phyloP scores from a whole-genome alignment of 2,888 invertebrate genomes.

The Podotricha telesiphe region DNA sequence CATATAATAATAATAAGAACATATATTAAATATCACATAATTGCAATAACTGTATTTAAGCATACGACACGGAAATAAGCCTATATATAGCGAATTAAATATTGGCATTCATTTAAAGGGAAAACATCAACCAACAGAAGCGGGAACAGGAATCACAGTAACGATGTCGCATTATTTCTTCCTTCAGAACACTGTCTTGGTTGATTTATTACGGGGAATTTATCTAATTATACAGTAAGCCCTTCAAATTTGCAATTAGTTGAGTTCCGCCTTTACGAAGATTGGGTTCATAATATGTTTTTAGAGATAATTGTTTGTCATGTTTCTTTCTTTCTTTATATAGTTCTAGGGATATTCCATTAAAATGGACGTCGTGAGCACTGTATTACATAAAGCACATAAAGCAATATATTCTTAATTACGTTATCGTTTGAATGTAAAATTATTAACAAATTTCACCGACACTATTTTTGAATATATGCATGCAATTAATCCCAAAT shows the following conservation, averaged over 20 bases:
- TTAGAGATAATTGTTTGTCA: neutral
- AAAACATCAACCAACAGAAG: neutral
- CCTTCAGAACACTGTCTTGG: neutral
- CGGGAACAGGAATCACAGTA: slow-evolving; percentile 7
- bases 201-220: neutral
- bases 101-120: neutral
- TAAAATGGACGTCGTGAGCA: neutral
- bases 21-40: no score
- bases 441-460: no score
- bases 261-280: neutral
- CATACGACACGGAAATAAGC: no score
- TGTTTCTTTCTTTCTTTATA: neutral
- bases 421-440: no score
- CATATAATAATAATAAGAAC: no score
- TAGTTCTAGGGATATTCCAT: neutral
- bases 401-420: no score
- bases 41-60: no score
- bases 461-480: no score
- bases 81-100: neutral
- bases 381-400: no score
- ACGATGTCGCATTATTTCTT: slow-evolving; percentile 5
- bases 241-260: slow-evolving; percentile 14
- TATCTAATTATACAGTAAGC: slow-evolving; percentile 14
- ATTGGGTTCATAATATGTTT: neutral
- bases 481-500: no score